phyloP scores from a whole-genome alignment of 2,113 vertebrate genomes.

The Odontesthes bonariensis region DNA sequence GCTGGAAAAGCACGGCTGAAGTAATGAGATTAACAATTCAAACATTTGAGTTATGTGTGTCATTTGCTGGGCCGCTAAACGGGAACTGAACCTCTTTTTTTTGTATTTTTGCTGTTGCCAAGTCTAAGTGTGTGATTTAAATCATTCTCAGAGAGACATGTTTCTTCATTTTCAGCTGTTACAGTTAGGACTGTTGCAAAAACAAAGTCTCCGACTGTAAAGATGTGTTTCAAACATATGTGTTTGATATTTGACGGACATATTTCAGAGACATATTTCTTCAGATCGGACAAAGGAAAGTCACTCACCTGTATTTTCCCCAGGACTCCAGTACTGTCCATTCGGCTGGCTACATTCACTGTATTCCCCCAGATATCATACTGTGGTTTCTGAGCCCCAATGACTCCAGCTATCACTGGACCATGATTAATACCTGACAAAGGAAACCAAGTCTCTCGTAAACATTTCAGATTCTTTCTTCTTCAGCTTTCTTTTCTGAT shows the following conservation, averaged over 20 bases:
- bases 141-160: too few species aligned
- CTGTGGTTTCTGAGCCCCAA: conserved; percentile 97
- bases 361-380: conserved; percentile 99
- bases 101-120: too few species aligned
- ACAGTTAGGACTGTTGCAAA: background rate
- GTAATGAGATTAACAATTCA: too few species aligned
- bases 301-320: conserved; percentile 94
- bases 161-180: too few species aligned
- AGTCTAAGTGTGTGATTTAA: too few species aligned
- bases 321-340: conserved; percentile 97
- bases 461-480: background rate
- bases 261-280: background rate
- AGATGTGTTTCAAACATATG: background rate
- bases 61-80: too few species aligned
- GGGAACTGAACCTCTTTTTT: too few species aligned
- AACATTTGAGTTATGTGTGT: too few species aligned
- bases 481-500: background rate
- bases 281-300: background rate
- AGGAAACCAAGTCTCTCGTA: conserved; percentile 17
- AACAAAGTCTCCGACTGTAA: background rate
- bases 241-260: background rate
- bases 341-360: conserved; percentile 96
- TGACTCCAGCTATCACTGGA: conserved; percentile 97
- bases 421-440: conserved; percentile 94
- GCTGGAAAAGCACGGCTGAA: too few species aligned